phyloP scores from a whole-genome alignment of 2,113 vertebrate species.

The Ia io region DNA sequence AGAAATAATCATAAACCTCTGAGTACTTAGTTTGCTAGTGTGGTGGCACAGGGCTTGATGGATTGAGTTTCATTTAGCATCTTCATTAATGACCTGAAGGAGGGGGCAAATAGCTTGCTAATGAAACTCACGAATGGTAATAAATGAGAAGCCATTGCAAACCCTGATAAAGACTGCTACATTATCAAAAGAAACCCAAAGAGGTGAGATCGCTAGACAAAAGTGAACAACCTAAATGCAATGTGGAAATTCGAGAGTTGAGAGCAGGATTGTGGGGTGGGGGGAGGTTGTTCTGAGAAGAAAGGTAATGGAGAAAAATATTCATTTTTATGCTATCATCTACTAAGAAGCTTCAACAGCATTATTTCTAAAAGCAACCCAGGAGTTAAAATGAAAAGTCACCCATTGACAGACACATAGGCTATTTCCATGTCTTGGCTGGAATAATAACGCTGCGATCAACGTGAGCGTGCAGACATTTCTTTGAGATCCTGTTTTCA shows the following conservation, averaged over 20 bases:
- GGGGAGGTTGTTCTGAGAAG: not conserved
- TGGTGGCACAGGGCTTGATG: slow-evolving; percentile 40
- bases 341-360: not conserved
- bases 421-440: not conserved
- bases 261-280: not conserved
- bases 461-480: not conserved
- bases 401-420: not conserved
- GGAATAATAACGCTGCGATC: not conserved
- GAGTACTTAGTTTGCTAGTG: slow-evolving; percentile 50
- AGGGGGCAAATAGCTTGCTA: slow-evolving; percentile 59
- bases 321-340: not conserved
- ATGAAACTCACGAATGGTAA: slow-evolving; percentile 72
- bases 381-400: slow-evolving; percentile 13
- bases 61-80: slow-evolving; percentile 65
- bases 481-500: not conserved
- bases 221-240: slow-evolving; percentile 26
- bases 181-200: slow-evolving; percentile 52
- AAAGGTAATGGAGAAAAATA: not conserved
- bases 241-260: not conserved
- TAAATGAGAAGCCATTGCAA: slow-evolving; percentile 28
- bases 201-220: not conserved
- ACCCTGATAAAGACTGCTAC: slow-evolving; percentile 42
- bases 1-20: slow-evolving; percentile 73
- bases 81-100: slow-evolving; percentile 71
- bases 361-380: slow-evolving; percentile 1